Conservation (phyloP, 2,888 invertebrate genomes). For the Aquatica leii region DNA sequence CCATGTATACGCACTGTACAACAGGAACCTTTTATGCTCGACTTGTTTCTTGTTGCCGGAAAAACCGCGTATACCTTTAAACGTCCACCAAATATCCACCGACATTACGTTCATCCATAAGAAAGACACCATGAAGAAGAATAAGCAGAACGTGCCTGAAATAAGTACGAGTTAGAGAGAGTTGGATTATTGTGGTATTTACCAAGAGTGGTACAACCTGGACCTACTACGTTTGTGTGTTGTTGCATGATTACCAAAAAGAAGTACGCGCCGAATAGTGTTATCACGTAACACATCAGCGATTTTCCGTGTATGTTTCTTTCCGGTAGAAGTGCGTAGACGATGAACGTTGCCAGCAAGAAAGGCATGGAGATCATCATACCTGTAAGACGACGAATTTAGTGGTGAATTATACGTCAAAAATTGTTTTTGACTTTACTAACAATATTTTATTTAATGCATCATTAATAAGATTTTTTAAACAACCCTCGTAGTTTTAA, state of each 20-base stretch:
- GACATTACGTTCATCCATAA: constrained; percentile 90
- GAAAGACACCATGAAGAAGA: constrained; percentile 81
- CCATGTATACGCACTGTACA: constrained; percentile 75
- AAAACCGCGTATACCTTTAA: constrained; percentile 59
- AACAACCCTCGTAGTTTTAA: too few species aligned
- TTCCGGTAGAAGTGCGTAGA: constrained; percentile 77
- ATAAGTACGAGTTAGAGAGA: constrained; percentile 45
- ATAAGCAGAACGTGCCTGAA: constrained; percentile 78
- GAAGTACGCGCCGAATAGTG: constrained; percentile 71
- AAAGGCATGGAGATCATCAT: constrained; percentile 78
- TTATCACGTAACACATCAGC: constrained; percentile 76
- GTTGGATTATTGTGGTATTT: background rate
- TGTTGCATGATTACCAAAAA: constrained; percentile 66
- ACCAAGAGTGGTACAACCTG: constrained; percentile 19
- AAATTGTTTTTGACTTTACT: too few species aligned
- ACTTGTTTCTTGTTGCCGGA: constrained; percentile 48
- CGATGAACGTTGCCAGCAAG: constrained; percentile 73
- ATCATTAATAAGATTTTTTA: too few species aligned
- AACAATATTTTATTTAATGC: too few species aligned
- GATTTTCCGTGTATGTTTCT: constrained; percentile 80
- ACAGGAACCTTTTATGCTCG: constrained; percentile 67
- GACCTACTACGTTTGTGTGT: background rate
- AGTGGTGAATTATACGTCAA: too few species aligned
- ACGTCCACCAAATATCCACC: constrained; percentile 86
- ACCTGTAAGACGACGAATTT: too few species aligned